Evolutionary conservation across 2,113 vertebrate species (phyloP).

Genomic region (Dicrurus megarhynchus): DNA sequence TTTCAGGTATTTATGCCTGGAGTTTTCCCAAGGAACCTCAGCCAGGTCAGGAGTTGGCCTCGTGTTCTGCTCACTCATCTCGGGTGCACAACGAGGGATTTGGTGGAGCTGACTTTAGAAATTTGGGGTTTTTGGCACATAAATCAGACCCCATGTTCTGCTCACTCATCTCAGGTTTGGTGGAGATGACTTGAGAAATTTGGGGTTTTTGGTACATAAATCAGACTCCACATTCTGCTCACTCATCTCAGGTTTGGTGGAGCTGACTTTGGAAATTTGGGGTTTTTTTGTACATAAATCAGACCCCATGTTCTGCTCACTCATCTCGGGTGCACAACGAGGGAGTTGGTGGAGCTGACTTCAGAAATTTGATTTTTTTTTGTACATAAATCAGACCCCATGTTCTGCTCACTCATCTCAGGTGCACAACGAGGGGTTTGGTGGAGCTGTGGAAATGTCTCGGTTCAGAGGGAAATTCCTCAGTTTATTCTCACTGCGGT

Average conservation of each 20-base stretch:
- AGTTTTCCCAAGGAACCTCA: not conserved
- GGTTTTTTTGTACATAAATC: no score
- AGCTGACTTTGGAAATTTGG: no score
- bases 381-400: not conserved
- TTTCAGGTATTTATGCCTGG: not conserved
- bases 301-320: not conserved
- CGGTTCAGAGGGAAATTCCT: not conserved
- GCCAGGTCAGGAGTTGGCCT: no score
- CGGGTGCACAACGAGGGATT: accelerated
- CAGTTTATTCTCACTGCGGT: not conserved
- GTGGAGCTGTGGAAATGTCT: not conserved
- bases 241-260: no score
- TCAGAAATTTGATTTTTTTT: not conserved
- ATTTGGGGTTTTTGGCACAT: not conserved
- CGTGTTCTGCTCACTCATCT: not conserved
- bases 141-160: not conserved
- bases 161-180: not conserved
- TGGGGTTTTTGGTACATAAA: no score
- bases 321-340: not conserved
- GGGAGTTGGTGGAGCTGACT: not conserved
- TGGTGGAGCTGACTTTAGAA: not conserved
- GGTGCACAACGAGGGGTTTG: not conserved
- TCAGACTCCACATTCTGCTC: no score
- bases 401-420: not conserved
- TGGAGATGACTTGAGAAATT: no score